Evolutionary conservation across 2,113 vertebrate genomes (phyloP).

Genomic region (Podarcis muralis): DNA sequence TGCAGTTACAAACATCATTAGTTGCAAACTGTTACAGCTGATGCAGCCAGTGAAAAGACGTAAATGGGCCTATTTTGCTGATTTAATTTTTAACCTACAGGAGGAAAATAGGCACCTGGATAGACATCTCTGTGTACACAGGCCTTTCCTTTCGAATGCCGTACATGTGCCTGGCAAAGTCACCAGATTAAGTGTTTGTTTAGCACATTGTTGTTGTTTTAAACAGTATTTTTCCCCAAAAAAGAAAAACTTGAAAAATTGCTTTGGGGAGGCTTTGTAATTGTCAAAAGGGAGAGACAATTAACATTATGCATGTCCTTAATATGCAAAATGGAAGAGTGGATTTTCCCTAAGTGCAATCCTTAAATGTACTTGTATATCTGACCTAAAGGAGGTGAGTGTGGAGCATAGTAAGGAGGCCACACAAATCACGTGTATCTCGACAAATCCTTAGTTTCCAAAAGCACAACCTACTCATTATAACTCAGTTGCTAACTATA

Average conservation of each 20-base stretch:
- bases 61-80: neutral
- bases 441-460: neutral
- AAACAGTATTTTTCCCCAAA: neutral
- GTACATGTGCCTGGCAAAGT: neutral
- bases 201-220: neutral
- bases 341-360: neutral
- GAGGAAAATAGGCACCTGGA: neutral
- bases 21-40: neutral
- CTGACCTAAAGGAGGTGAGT: neutral
- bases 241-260: neutral
- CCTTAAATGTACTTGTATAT: neutral
- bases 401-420: neutral
- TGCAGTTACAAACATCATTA: neutral
- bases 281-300: neutral
- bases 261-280: neutral
- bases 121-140: neutral
- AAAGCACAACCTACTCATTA: neutral
- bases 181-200: neutral
- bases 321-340: neutral
- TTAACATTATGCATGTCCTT: neutral
- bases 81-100: neutral
- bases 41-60: neutral
- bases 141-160: neutral
- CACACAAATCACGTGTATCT: neutral
- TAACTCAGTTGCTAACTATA: neutral